A percentile compares a stretch with the other conserved stretches of the same genome.
Evolutionary conservation across 2,113 vertebrate species (phyloP).

Genomic region (Ciconia maguari): DNA sequence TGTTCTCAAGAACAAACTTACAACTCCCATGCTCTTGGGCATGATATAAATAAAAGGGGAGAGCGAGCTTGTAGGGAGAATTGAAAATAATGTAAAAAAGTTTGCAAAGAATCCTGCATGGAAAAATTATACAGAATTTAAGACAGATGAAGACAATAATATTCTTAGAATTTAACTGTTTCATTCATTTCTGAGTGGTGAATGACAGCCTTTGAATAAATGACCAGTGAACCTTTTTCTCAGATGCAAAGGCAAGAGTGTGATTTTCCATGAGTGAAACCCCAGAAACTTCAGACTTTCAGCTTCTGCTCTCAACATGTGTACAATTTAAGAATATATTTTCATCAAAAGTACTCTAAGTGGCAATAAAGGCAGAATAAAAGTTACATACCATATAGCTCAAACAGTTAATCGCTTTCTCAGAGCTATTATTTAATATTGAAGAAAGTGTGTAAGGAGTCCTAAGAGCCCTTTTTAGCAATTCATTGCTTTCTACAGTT

Average conservation of each 20-base stretch:
- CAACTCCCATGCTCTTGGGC: background rate
- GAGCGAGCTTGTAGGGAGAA: background rate
- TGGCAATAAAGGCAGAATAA: background rate
- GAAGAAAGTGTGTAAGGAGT: background rate
- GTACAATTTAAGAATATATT: background rate
- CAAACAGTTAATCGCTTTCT: background rate
- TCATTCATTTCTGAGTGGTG: background rate
- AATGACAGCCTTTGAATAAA: background rate
- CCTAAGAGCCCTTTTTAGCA: background rate
- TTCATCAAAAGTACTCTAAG: background rate
- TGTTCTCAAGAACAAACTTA: background rate
- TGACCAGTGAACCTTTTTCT: background rate
- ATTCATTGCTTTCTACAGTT: background rate
- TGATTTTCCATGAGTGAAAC: background rate
- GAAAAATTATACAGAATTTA: background rate
- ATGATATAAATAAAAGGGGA: background rate
- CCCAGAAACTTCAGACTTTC: background rate
- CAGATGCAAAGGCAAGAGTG: background rate
- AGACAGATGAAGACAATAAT: background rate
- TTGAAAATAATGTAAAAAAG: background rate
- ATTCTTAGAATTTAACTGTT: background rate
- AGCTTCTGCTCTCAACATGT: background rate
- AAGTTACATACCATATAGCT: rapidly evolving
- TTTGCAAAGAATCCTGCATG: background rate
- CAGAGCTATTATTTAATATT: background rate